These are phyloP conservation scores for Lophochroa leadbeateri DNA, from an alignment of 2,113 vertebrate species.

Conservation along the genomic window DNA sequence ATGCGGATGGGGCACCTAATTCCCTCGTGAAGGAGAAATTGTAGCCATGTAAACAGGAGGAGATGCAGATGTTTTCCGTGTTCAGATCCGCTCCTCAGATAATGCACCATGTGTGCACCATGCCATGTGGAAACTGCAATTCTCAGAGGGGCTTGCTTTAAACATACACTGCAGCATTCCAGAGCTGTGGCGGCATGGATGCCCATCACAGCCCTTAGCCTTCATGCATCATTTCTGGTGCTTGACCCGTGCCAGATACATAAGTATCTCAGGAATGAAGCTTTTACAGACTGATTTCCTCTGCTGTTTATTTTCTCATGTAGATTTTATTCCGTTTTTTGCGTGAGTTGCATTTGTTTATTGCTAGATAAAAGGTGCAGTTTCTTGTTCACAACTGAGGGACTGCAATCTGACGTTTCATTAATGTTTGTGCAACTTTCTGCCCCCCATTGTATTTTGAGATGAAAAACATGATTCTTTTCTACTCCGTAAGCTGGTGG, in stretches of 20 bases:
- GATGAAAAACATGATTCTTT: neutral
- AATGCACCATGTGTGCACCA: neutral
- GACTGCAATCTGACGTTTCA: neutral
- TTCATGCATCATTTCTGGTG: neutral
- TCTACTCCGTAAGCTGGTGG: neutral
- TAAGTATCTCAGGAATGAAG: neutral
- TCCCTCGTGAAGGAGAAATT: slow-evolving; percentile 6
- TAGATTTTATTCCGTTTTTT: neutral
- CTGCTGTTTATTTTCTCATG: neutral
- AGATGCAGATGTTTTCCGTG: slow-evolving; percentile 40
- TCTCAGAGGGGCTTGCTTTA: neutral
- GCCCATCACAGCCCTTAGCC: neutral
- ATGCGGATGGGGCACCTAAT: neutral
- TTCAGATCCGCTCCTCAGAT: neutral
- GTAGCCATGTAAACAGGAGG: slow-evolving; percentile 19
- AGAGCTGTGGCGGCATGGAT: neutral
- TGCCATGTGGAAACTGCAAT: neutral
- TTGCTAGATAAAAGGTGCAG: neutral
- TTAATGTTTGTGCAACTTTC: neutral
- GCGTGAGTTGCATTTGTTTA: neutral
- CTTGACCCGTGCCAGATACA: neutral
- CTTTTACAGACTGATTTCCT: neutral
- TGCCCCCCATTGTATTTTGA: neutral
- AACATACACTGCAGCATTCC: neutral
- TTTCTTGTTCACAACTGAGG: neutral